Evolutionary conservation across 2,888 invertebrate genomes (phyloP), one percentile per base, ranked within the genome.

Genomic region (Amitus sp.): DNA sequence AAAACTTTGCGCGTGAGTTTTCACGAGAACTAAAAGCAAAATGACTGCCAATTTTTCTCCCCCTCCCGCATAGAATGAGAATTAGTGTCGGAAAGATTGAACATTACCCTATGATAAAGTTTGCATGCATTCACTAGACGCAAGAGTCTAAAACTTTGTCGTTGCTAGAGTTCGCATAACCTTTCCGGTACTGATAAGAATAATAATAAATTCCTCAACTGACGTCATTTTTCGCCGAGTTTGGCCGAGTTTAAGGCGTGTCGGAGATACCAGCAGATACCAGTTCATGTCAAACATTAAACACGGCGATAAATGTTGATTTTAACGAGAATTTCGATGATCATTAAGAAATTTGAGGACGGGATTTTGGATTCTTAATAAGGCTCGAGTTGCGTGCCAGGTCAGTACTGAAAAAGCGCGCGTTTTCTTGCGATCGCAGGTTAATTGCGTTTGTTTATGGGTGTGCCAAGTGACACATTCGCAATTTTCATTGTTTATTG

Each of bases 391-490:
- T 2, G n/a, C 2, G n/a, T 10, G n/a, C n/a, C 30, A 10, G 30
- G 30, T 30, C 6, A 30, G n/a, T 30, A n/a, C 30, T 10, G 30
- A 7, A n/a, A n/a, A 10, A 7, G 10, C 30, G 30, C 30, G 30
- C 6, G 6, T 30, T 30, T 30, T 30, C 30, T 6, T n/a, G n/a
- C 30, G 6, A n/a, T 30, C n/a, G 10, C n/a, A 23, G 30, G 30
- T 30, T 30, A 30, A 30, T 30, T n/a, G 30, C 10, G 30, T 30
- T 30, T 30, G 30, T 30, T 30, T 30, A 2, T 30, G 30, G 30
- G 30, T 30, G 30, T 30, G 30, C 30, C 30, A n/a, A 30, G 30
- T 30, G 30, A 30, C 30, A 30, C 30, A 30, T 30, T 30, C 30
- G 30, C 30, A n/a, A 30, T n/a, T 30, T 30, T 30, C n/a, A n/a